Evolutionary conservation across 2,797 vertebrate species (phyloP), one percentile per base, ranked within the genome.

Genomic region (Enteromius thamalakanensis): DNA sequence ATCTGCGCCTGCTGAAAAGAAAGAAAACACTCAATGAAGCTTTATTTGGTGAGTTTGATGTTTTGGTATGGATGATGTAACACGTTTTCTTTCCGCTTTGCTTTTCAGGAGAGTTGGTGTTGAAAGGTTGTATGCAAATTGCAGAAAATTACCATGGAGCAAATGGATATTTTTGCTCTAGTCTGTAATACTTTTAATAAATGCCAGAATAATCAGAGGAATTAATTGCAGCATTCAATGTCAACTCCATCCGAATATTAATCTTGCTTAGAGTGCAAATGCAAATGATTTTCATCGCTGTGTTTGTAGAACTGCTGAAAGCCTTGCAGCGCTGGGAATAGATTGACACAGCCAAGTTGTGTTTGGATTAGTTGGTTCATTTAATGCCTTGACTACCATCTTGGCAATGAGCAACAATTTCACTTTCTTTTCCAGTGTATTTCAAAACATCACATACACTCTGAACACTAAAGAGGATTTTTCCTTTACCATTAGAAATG

Each of bases 141-240:
- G 47, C 55, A 60, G 79, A 42, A 87, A 90, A 89, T 90, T 87
- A 76, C 84, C 70, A 69, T 67, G 79, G 70, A 84, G 71, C 69
- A 83, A 88, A 88, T 79, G 45, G 29, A 84, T 89, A 84, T 90
- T 89, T 75, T 86, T 85, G 85, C 87, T 82, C 85, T 83, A 34
- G 76, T 49, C 86, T 17, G 58, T 90, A 88, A 91, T 88, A 87
- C 90, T 92, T 91, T 88, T 88, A 91, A 92, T 91, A 90, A 92
- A 93, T 90, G 90, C 82, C 88, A 90, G 87, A 92, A 91, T 91
- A 90, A 89, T 87, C 88, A 88, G 83, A 88, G 83, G 89, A 91
- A 91, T 91, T 91, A 93, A 91, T 90, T 90, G 90, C 76, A 76
- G 83, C 86, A 85, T 92, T 89, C 84, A 72, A 84, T 45, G 80